Percentiles rank a stretch among this genome's conserved stretches.
These are phyloP conservation scores for Podarcis siculus DNA, from an alignment of 2,797 vertebrate species.

Conservation along the genomic window DNA sequence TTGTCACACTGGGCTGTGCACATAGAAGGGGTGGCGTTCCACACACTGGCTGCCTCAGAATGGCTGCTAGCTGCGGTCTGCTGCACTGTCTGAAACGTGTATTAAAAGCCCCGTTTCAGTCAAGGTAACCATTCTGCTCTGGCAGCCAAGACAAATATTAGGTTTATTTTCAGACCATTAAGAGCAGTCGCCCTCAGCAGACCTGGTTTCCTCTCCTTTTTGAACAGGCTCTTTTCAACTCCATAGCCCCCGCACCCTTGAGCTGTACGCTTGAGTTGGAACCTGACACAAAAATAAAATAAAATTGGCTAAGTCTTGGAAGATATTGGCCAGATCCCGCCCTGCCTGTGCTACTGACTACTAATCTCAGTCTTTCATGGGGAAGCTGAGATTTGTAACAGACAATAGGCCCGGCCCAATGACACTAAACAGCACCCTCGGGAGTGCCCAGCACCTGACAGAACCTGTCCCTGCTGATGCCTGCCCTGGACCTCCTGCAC, in stretches of 20 bases:
- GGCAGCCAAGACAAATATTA: conserved; percentile 67
- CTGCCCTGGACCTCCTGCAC: background rate
- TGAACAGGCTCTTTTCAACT: conserved; percentile 36
- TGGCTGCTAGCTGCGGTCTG: conserved; percentile 55
- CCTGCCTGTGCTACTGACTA: background rate
- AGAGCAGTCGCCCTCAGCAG: conserved; percentile 50
- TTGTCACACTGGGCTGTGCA: conserved; percentile 11
- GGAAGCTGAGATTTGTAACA: background rate
- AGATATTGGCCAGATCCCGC: conserved; percentile 31
- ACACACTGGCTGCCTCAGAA: conserved; percentile 13
- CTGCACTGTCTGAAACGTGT: conserved; percentile 55
- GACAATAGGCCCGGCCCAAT: too few relatives aligned
- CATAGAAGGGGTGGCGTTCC: conserved; percentile 2
- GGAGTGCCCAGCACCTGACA: background rate
- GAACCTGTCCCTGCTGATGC: background rate
- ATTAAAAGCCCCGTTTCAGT: conserved; percentile 59
- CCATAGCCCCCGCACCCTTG: conserved; percentile 37
- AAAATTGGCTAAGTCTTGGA: conserved; percentile 51
- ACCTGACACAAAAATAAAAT: conserved; percentile 26
- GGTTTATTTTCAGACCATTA: conserved; percentile 70
- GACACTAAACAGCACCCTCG: too few relatives aligned
- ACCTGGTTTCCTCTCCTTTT: conserved; percentile 52
- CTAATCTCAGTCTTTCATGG: background rate
- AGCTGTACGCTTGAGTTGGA: conserved; percentile 38
- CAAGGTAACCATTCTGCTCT: conserved; percentile 63